Evolutionary conservation across 2,888 invertebrate species (phyloP), one percentile per base, ranked within the genome.

Genomic region (Entomobrya proxima): DNA sequence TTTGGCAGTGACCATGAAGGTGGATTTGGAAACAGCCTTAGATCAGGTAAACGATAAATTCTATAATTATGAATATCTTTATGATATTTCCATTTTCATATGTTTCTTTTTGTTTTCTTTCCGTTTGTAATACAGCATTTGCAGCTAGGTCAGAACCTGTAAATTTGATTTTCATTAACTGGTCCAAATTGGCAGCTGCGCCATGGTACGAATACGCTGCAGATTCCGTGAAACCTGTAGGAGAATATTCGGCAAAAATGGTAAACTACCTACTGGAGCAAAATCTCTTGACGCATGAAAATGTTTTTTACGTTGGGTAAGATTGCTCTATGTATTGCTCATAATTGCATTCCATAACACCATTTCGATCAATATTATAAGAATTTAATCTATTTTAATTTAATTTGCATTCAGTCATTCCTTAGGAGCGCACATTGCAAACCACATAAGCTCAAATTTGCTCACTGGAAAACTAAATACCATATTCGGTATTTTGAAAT

Each of bases 361-460:
- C n/a, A n/a, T n/a, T n/a, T n/a, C n/a, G n/a, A n/a, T n/a, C n/a
- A n/a, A n/a, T n/a, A n/a, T n/a, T n/a, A n/a, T n/a, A n/a, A n/a
- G n/a, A n/a, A n/a, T n/a, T n/a, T n/a, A n/a, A n/a, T n/a, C n/a
- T n/a, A n/a, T n/a, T n/a, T n/a, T n/a, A n/a, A n/a, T n/a, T n/a
- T n/a, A n/a, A n/a, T n/a, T n/a, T n/a, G n/a, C n/a, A n/a, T n/a
- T n/a, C n/a, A n/a, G 95, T 0, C 93, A 94, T 91, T 94, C 94
- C 90, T 90, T 95, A 79, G 95, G 95, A 0, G 94, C 94, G 0
- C 95, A 95, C 88, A 93, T 94, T 85, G 94, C 94, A 0, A 95
- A 95, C 0, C 94, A 94, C 0, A 93, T 94, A 0, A 94, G 94
- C 0, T 91, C 92, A 40, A 92, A 93, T 21, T 91, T 94, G 0